Evolutionary conservation across 2,888 invertebrate genomes (phyloP).

Genomic region (Atethmia centrago): DNA sequence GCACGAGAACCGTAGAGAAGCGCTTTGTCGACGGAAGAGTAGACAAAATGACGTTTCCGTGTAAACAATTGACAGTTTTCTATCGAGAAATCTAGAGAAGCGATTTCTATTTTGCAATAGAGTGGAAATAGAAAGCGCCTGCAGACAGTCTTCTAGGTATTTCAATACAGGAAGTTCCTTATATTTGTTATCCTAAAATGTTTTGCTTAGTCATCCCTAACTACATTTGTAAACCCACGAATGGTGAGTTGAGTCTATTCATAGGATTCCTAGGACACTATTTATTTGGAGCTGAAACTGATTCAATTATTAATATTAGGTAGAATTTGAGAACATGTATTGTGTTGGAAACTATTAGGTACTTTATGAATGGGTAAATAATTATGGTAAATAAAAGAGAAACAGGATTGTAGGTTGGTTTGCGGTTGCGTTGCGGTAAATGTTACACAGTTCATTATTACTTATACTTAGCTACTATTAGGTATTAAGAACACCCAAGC

Average conservation of each 20-base stretch:
- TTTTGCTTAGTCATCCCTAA: conserved; percentile 1
- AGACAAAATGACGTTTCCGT: no score
- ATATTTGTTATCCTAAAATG: not conserved
- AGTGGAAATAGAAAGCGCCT: no score
- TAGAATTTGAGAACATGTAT: not conserved
- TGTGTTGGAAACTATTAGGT: not conserved
- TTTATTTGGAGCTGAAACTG: conserved; percentile 3
- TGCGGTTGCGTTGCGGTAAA: conserved; percentile 29
- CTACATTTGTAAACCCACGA: conserved; percentile 12
- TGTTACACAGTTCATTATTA: not conserved
- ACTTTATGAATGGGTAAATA: conserved; percentile 7
- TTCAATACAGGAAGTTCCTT: not conserved
- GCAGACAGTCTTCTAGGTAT: conserved; percentile 5
- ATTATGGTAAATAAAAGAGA: not conserved
- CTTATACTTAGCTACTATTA: not conserved
- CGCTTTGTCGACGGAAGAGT: no score
- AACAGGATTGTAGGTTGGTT: not conserved
- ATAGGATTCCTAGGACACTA: conserved; percentile 28
- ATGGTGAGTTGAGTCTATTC: conserved; percentile 26
- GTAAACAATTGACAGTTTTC: no score
- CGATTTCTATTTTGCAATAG: no score
- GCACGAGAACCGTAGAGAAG: no score
- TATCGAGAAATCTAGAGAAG: no score
- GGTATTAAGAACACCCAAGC: not conserved
- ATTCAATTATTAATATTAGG: not conserved